phyloP scores from a whole-genome alignment of 2,113 vertebrate species.

The Nannospalax galili region DNA sequence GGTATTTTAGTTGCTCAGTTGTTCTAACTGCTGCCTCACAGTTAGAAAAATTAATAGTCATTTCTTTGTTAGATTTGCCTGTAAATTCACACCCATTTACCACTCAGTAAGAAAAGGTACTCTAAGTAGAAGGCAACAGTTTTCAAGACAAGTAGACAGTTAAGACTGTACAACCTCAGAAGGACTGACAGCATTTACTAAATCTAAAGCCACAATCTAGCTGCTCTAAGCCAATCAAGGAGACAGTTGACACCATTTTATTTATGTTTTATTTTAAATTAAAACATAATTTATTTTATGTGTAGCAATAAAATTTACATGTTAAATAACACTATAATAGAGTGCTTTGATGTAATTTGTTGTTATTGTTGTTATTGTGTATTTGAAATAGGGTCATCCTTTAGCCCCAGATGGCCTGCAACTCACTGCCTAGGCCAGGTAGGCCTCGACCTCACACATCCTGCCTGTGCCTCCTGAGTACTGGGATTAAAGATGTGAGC shows the following conservation, averaged over 20 bases:
- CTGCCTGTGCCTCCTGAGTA: too few relatives aligned
- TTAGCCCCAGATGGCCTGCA: too few relatives aligned
- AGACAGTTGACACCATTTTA: not conserved
- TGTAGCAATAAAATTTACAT: not conserved
- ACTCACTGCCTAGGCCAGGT: too few relatives aligned
- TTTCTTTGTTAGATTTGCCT: slow-evolving; percentile 19
- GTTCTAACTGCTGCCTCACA: not conserved
- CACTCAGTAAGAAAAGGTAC: not conserved
- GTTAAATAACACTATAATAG: not conserved
- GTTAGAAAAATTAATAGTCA: not conserved
- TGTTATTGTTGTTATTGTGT: too few relatives aligned
- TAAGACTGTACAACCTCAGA: not conserved
- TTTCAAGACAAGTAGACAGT: not conserved
- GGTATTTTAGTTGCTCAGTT: slow-evolving; percentile 5
- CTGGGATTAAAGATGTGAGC: too few relatives aligned
- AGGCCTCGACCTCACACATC: too few relatives aligned
- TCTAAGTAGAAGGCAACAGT: not conserved
- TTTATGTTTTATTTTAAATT: not conserved
- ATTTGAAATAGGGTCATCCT: too few relatives aligned
- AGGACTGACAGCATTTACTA: not conserved
- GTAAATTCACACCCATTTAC: not conserved
- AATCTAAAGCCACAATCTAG: not conserved
- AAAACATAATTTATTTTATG: not conserved
- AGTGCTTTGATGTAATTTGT: not conserved
- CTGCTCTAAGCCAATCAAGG: not conserved